phyloP scores from a whole-genome alignment of 2,113 vertebrate genomes.

The Sphaerodactylus townsendi region DNA sequence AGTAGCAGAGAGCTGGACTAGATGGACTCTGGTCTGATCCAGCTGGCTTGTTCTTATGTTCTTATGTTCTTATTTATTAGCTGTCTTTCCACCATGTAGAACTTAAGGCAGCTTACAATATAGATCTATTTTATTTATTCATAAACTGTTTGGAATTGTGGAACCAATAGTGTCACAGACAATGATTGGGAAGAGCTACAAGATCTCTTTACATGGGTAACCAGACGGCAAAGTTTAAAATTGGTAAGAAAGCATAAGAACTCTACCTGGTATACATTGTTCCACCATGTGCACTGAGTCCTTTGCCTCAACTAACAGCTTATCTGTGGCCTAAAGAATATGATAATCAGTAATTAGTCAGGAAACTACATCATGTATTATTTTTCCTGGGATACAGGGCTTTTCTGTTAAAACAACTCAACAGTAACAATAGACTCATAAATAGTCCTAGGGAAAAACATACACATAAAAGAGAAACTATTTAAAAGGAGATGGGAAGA shows the following conservation, averaged over 20 bases:
- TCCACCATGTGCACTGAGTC: conserved; percentile 42
- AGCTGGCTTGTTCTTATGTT: too few species aligned
- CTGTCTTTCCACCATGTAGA: too few species aligned
- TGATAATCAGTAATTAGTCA: conserved; percentile 53
- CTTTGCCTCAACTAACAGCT: conserved; percentile 52
- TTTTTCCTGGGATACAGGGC: neutral
- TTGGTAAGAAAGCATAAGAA: neutral
- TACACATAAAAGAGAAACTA: neutral
- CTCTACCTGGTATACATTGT: neutral
- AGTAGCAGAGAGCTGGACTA: too few species aligned
- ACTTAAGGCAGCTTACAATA: too few species aligned
- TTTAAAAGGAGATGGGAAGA: neutral
- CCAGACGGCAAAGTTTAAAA: too few species aligned
- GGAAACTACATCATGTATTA: conserved; percentile 11
- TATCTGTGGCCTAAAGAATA: conserved; percentile 34
- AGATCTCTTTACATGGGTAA: too few species aligned
- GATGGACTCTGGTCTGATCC: too few species aligned
- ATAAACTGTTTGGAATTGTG: too few species aligned
- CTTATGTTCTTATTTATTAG: too few species aligned
- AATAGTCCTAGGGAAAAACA: neutral
- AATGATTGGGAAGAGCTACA: too few species aligned
- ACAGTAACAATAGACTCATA: neutral
- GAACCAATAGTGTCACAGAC: too few species aligned
- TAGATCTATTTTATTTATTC: too few species aligned
- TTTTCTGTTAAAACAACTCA: conserved; percentile 31